Evolutionary conservation across 2,888 invertebrate genomes (phyloP), one percentile per base, ranked within the genome.

Genomic region (Diabrotica balteata): DNA sequence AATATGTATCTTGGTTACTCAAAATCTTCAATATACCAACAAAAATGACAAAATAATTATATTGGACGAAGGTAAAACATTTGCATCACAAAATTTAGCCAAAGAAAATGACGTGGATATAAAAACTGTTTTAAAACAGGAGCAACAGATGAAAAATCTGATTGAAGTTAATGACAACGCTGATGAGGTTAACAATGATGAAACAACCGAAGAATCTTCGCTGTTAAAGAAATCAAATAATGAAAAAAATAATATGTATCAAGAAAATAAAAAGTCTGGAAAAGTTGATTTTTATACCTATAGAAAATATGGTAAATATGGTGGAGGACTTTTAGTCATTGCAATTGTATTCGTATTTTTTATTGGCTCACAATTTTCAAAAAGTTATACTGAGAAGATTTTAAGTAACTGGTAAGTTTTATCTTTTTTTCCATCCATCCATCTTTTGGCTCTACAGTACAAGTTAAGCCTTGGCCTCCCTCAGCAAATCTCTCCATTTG

Each of bases 321-420:
- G 77, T 46, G 79, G 79, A 44, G 79, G 80, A 50, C 67, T 70
- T 49, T 70, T 74, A 22, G 62, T 77, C n/a, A 47, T 77, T 6
- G 53, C 74, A 42, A n/a, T 75, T 17, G 63, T 80, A 32, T 46
- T 78, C 6, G 22, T 71, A 42, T 53, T 77, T 11, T 80, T 77
- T 32, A 32, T 32, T 32, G 32, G 32, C 5, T 32, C 32, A 32
- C 32, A 32, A 32, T 63, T 71, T 46, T 64, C 69, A 7, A 68
- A 71, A 52, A 76, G 78, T 63, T 76, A 74, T 61, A 69, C 74
- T 4, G 78, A 78, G 11, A 78, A 76, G 62, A 72, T 77, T 59
- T 72, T 78, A n/a, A 77, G 76, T 62, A 67, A 72, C 44, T 79
- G 79, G 79, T 78, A 75, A 73, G 68, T 70, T 47, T 0, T 32